These are phyloP conservation scores for Physocephala rufipes DNA, from an alignment of 2,888 invertebrate species.

Conservation along the genomic window DNA sequence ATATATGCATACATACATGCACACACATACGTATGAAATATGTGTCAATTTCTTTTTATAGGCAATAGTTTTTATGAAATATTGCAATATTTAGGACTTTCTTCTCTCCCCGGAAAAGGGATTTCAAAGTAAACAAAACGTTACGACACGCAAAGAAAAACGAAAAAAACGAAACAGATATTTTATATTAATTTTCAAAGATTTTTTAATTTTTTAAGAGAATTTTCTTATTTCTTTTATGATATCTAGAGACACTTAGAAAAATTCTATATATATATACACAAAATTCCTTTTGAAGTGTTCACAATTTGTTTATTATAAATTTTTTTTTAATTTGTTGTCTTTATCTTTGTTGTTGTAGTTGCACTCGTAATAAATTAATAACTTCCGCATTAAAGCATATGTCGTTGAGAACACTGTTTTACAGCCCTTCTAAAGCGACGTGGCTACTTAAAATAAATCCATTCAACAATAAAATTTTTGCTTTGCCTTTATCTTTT, in stretches of 20 bases:
- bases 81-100: slow-evolving; percentile 11
- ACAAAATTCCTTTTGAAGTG: too few relatives aligned
- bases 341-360: not conserved
- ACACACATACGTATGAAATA: too few relatives aligned
- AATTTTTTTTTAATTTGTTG: not conserved
- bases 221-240: too few relatives aligned
- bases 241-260: not conserved
- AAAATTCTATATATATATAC: not conserved
- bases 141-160: too few relatives aligned
- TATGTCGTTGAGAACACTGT: not conserved
- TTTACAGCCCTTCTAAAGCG: slow-evolving; percentile 10
- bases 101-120: not conserved
- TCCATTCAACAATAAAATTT: not conserved
- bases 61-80: not conserved
- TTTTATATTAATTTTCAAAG: too few relatives aligned
- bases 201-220: too few relatives aligned
- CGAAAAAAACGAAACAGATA: too few relatives aligned
- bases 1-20: too few relatives aligned
- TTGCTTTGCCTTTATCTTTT: not conserved
- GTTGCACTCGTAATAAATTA: slow-evolving; percentile 33
- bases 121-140: slow-evolving; percentile 17
- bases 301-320: slow-evolving; percentile 12
- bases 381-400: slow-evolving; percentile 31
- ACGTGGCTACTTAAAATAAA: slow-evolving; percentile 6
- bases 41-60: too few relatives aligned